phyloP scores from a whole-genome alignment of 2,888 invertebrate genomes.

The Hanleya hanleyi region DNA sequence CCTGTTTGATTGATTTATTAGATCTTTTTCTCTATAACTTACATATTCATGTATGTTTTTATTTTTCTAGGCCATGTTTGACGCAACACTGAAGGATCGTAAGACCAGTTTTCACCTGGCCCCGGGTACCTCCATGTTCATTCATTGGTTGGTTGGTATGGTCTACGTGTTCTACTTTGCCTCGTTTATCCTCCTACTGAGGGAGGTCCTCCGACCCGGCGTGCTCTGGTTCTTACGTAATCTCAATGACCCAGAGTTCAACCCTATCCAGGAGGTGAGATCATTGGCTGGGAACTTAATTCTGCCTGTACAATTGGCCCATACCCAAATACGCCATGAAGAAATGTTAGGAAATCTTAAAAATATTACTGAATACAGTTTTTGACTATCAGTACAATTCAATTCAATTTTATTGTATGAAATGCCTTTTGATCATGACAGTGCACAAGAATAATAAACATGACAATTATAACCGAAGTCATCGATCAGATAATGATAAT shows the following conservation, averaged over 20 bases:
- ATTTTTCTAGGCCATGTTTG: slow-evolving; percentile 71
- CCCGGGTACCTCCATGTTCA: slow-evolving; percentile 97
- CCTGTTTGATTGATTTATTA: no score
- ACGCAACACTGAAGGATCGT: slow-evolving; percentile 76
- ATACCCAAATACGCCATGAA: neutral
- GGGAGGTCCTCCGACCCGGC: slow-evolving; percentile 96
- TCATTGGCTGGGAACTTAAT: neutral
- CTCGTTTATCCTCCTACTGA: slow-evolving; percentile 87
- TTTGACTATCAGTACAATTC: no score
- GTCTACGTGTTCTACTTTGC: slow-evolving; percentile 99
- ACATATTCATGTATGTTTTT: slow-evolving; percentile 13
- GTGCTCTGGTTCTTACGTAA: slow-evolving; percentile 99
- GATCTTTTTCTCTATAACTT: no score
- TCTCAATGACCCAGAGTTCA: slow-evolving; percentile 98
- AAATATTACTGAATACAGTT: no score
- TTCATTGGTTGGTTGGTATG: slow-evolving; percentile 99
- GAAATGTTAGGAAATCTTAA: no score
- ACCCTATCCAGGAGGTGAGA: slow-evolving; percentile 90
- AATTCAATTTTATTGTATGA: no score
- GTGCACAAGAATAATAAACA: no score
- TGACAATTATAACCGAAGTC: no score
- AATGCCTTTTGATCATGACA: no score
- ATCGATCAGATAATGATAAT: no score
- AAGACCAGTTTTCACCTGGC: slow-evolving; percentile 91
- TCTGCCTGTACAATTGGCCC: neutral